phyloP scores from a whole-genome alignment of 2,888 invertebrate genomes.

The Parnassius smintheus region DNA sequence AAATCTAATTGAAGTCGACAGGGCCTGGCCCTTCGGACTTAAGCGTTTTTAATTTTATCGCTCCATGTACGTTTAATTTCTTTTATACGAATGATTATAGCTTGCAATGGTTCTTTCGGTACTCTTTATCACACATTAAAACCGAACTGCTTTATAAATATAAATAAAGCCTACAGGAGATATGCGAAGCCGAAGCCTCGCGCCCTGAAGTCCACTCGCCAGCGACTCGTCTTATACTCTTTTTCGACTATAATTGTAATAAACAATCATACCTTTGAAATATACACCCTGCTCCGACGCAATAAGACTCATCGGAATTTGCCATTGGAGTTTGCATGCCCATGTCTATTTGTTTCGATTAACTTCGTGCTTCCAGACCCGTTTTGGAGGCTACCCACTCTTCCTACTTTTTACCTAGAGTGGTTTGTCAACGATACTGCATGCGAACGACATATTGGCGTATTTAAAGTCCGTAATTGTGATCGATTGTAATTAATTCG shows the following conservation, averaged over 20 bases:
- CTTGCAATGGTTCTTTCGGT: conserved; percentile 58
- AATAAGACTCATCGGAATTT: conserved; percentile 31
- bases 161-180: conserved; percentile 16
- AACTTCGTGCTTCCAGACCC: conserved; percentile 34
- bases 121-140: conserved; percentile 68
- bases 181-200: conserved; percentile 19
- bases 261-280: conserved; percentile 25
- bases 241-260: conserved; percentile 36
- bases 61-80: conserved; percentile 51
- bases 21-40: conserved; percentile 59
- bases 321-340: conserved; percentile 34
- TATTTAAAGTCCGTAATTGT: conserved; percentile 52
- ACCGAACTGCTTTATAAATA: conserved; percentile 40
- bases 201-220: conserved; percentile 24
- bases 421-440: conserved; percentile 34
- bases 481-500: conserved; percentile 45
- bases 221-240: conserved; percentile 23
- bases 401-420: conserved; percentile 40
- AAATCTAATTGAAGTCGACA: conserved; percentile 77
- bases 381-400: conserved; percentile 42
- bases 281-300: conserved; percentile 34
- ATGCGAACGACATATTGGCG: conserved; percentile 37
- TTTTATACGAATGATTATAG: background rate
- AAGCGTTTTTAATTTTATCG: conserved; percentile 74
- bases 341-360: conserved; percentile 41